Base-by-base conservation (phyloP, 2,797 vertebrate genomes). In the Neosilurus hyrtlii region DNA sequence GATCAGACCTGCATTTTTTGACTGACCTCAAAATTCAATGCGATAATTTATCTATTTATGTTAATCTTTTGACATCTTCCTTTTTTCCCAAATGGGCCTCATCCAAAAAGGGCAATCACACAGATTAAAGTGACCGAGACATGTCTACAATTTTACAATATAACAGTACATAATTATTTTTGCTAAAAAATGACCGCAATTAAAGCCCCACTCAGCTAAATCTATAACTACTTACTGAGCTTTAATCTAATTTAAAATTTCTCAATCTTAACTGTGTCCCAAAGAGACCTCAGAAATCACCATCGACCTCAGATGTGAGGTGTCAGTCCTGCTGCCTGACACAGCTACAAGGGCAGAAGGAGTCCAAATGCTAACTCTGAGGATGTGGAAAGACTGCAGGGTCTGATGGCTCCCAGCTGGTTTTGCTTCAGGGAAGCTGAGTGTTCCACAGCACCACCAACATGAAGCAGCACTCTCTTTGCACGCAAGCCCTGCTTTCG, bases 361-460 rank as follows among this genome's bases (percentile, higher is more conserved):
- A 79, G 66, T 82, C 80, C 61, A 85, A 82, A 67, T 63, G 61
- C 65, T n/a, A 71, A 70, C 73, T 67, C 62, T 56, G 79, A 72
- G 56, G 52, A 76, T 76, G 70, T 76, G 62, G 65, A 73, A 76
- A 79, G 66, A 68, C 73, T 59, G 54, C 52, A 35, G 52, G 63
- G 84, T 24, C 77, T 88, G 87, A 87, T 84, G 73, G n/a, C 57
- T 81, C 70, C 83, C 86, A 87, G 86, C 87, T 88, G 87, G 84
- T 57, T 43, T 67, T 63, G 82, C 84, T 79, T 82, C 22, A 52
- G 73, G 59, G 80, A 80, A 79, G 71, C 72, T 11, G 20, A 78
- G 51, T 75, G 52, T 73, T 84, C 80, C 73, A 65, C 80, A 72
- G 75, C 82, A 85, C 54, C 26, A 73, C 52, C 66, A 63, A 63